A percentile compares a stretch with the other conserved stretches of the same genome.
Evolutionary conservation across 2,797 vertebrate species (phyloP).

Genomic region (Scarus forsteni): DNA sequence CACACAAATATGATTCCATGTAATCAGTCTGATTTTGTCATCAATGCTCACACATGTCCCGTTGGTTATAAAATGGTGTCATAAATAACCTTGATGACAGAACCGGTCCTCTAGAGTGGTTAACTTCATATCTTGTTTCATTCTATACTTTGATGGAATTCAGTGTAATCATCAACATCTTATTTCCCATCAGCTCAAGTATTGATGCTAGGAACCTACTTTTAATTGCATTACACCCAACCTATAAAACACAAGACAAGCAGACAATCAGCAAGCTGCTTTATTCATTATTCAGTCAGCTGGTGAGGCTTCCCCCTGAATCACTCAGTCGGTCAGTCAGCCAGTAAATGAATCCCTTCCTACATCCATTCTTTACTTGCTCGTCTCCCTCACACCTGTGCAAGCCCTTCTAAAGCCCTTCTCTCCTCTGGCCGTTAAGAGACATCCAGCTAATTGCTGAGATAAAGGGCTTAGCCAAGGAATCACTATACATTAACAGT

Average conservation of each 20-base stretch:
- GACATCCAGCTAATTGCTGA: slow-evolving; percentile 78
- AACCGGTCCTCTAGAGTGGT: too few species aligned
- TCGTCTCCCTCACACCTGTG: slow-evolving; percentile 60
- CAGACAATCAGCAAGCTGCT: slow-evolving; percentile 18
- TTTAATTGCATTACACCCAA: background rate
- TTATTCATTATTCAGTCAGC: slow-evolving; percentile 38
- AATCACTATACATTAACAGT: slow-evolving; percentile 78
- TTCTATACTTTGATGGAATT: too few species aligned
- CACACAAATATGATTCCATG: too few species aligned
- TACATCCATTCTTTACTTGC: slow-evolving; percentile 62
- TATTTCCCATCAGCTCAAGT: slow-evolving; percentile 9
- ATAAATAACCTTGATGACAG: too few species aligned
- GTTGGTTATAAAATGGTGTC: too few species aligned
- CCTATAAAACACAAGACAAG: slow-evolving; percentile 18
- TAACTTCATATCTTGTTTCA: too few species aligned
- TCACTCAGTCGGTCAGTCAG: slow-evolving; percentile 57
- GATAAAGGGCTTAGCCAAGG: slow-evolving; percentile 81
- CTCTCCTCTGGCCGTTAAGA: slow-evolving; percentile 71
- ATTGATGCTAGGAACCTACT: slow-evolving; percentile 19
- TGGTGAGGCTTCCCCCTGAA: slow-evolving; percentile 27
- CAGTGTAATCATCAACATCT: slow-evolving; percentile 6
- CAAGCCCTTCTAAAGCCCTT: slow-evolving; percentile 62
- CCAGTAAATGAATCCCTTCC: slow-evolving; percentile 66
- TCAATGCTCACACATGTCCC: too few species aligned
- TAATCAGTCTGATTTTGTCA: too few species aligned